phyloP scores from a whole-genome alignment of 1,140 invertebrate genomes.

The Dufourea novaeangliae region DNA sequence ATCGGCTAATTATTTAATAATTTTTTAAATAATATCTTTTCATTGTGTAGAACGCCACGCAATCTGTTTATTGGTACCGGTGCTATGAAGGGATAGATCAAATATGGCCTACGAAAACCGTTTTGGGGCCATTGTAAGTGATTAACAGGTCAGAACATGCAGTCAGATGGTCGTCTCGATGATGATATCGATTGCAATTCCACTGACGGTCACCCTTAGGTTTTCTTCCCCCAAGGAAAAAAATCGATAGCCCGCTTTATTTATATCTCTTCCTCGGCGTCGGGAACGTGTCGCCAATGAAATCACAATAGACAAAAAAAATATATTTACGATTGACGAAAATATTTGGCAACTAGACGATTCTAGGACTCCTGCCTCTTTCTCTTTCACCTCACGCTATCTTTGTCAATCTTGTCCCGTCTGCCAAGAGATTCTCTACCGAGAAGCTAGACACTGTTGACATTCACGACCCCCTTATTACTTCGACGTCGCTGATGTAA shows the following conservation, averaged over 20 bases:
- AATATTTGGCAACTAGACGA: slow-evolving; percentile 3
- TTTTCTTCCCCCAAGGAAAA: slow-evolving; percentile 34
- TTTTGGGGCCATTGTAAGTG: background rate
- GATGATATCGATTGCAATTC: slow-evolving; percentile 60
- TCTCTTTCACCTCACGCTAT: background rate
- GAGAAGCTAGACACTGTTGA: slow-evolving; percentile 26
- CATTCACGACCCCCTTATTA: slow-evolving; percentile 40
- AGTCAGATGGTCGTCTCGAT: slow-evolving; percentile 31
- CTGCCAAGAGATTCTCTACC: slow-evolving; percentile 17
- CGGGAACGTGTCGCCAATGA: background rate
- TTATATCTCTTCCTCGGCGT: slow-evolving; percentile 8
- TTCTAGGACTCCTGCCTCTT: slow-evolving; percentile 5
- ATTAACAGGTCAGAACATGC: slow-evolving; percentile 25
- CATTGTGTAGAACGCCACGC: too few species aligned
- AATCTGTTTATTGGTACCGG: too few species aligned
- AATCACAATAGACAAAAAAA: slow-evolving; percentile 12
- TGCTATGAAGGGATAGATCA: too few species aligned
- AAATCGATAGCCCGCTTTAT: slow-evolving; percentile 13
- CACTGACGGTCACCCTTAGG: slow-evolving; percentile 46
- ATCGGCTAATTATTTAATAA: too few species aligned
- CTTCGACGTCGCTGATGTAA: slow-evolving; percentile 27
- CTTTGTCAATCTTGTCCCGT: background rate
- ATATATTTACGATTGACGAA: slow-evolving; percentile 3
- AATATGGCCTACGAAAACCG: too few species aligned
- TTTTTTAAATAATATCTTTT: too few species aligned